Evolutionary conservation across 1,140 invertebrate genomes (phyloP).

Genomic region (Eueides isabella): DNA sequence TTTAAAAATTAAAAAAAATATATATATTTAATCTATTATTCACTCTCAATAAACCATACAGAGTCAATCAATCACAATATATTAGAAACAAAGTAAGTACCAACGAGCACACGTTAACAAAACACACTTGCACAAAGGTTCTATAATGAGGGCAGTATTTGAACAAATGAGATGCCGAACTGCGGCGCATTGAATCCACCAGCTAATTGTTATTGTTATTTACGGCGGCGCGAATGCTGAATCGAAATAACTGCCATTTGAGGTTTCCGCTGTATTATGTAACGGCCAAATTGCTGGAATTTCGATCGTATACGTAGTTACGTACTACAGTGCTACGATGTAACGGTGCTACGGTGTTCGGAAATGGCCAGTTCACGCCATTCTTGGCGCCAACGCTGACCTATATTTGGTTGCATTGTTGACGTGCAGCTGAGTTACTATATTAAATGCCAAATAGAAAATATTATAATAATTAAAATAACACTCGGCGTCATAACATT

Average conservation of each 20-base stretch:
- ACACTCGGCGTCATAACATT: too few relatives aligned
- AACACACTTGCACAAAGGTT: conserved; percentile 30
- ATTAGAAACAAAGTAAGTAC: conserved; percentile 7
- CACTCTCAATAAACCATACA: too few relatives aligned
- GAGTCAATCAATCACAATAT: not conserved
- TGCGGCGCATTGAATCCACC: conserved; percentile 38
- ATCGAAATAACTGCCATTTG: conserved; percentile 47
- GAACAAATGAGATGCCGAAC: conserved; percentile 44
- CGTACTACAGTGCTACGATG: not conserved
- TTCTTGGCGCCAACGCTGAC: conserved; percentile 14
- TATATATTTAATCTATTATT: too few relatives aligned
- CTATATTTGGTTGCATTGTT: conserved; percentile 9
- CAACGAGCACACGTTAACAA: conserved; percentile 18
- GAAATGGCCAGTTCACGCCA: not conserved
- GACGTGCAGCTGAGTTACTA: not conserved
- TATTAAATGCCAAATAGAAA: not conserved
- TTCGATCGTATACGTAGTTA: conserved; percentile 12
- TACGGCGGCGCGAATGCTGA: conserved; percentile 41
- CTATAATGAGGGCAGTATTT: conserved; percentile 39
- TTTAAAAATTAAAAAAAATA: too few relatives aligned
- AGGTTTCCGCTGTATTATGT: conserved; percentile 41
- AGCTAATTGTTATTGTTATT: conserved; percentile 47
- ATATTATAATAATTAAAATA: not conserved
- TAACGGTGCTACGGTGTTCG: not conserved
- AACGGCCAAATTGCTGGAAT: conserved; percentile 23